These are phyloP conservation scores for Phenacoccus solenopsis DNA, from an alignment of 1,140 invertebrate species.

Conservation along the genomic window DNA sequence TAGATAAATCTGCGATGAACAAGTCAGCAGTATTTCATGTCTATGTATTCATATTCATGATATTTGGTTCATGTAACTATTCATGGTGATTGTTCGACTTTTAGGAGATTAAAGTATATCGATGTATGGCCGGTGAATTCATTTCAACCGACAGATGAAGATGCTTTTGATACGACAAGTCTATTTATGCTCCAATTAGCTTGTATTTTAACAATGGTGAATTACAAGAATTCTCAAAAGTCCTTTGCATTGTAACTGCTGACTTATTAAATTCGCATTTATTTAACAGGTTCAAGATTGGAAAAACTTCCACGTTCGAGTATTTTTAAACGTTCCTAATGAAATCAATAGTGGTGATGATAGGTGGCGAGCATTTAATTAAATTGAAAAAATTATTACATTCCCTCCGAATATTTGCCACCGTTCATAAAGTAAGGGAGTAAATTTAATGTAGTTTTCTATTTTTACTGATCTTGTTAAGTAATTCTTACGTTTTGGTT, in stretches of 20 bases:
- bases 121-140: constrained; percentile 96
- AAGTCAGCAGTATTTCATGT: constrained; percentile 11
- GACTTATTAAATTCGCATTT: neutral
- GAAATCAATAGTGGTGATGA: constrained; percentile 28
- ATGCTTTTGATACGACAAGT: constrained; percentile 71
- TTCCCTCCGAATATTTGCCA: constrained; percentile 47
- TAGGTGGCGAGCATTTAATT: constrained; percentile 25
- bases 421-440: constrained; percentile 40
- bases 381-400: constrained; percentile 36
- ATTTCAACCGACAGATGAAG: constrained; percentile 57
- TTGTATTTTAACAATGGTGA: constrained; percentile 89
- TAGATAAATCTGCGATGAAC: constrained; percentile 57
- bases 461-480: neutral
- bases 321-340: constrained; percentile 58
- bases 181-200: constrained; percentile 94
- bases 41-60: neutral
- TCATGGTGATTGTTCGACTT: no score
- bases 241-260: neutral
- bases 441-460: neutral
- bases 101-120: constrained; percentile 55
- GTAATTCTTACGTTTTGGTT: neutral
- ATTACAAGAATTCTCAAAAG: neutral
- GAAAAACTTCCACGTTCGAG: constrained; percentile 64
- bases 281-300: constrained; percentile 44
- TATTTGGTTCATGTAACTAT: no score